Evolutionary conservation across 2,113 vertebrate species (phyloP).

Genomic region (Cynopterus brachyotis): DNA sequence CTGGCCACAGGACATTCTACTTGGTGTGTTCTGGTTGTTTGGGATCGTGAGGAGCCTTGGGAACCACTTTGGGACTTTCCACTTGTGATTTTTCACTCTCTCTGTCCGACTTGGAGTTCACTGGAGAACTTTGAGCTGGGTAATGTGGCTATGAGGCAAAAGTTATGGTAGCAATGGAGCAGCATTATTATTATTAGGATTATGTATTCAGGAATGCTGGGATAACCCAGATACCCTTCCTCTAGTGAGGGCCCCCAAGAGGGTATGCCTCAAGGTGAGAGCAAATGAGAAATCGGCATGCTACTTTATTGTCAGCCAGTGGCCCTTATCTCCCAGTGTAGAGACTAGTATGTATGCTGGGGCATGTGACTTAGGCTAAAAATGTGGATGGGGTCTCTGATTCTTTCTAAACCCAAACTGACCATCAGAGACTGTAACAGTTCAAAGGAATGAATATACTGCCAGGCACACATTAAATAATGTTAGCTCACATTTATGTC

Average conservation of each 20-base stretch:
- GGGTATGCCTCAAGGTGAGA: background rate
- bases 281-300: background rate
- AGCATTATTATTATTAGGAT: background rate
- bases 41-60: background rate
- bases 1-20: background rate
- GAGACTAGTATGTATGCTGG: background rate
- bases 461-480: background rate
- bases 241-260: background rate
- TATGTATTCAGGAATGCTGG: background rate
- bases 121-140: background rate
- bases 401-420: background rate
- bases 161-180: too few relatives aligned
- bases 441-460: background rate
- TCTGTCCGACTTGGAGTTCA: background rate
- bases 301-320: background rate
- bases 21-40: background rate
- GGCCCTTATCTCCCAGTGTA: too few relatives aligned
- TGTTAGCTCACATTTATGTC: background rate
- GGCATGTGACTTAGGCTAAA: background rate
- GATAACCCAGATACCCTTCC: background rate
- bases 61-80: background rate
- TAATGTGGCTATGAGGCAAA: accelerated
- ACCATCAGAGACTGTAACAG: background rate
- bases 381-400: background rate
- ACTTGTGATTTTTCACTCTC: background rate